These are phyloP conservation scores for Lycodopsis pacificus DNA, from an alignment of 2,797 vertebrate genomes.

Conservation along the genomic window DNA sequence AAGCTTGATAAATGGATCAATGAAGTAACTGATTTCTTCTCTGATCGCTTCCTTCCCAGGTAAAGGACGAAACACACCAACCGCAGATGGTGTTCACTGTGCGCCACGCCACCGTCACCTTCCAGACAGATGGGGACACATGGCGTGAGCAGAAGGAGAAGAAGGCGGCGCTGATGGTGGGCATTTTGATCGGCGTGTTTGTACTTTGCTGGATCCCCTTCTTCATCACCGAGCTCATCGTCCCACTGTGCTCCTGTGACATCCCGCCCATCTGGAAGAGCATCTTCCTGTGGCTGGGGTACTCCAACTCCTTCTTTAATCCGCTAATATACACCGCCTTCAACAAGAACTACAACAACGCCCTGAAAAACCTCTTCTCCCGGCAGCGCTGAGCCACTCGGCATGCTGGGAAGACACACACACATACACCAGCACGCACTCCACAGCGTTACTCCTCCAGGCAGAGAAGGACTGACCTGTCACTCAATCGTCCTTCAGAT, in stretches of 20 bases:
- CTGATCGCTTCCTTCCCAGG: constrained; percentile 77
- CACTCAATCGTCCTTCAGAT: constrained; percentile 31
- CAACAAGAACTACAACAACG: constrained; percentile 98
- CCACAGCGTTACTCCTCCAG: constrained; percentile 37
- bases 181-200: constrained; percentile 95
- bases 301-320: constrained; percentile 99
- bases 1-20: constrained; percentile 22
- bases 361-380: constrained; percentile 94
- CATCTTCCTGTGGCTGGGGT: constrained; percentile 97
- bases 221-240: constrained; percentile 95
- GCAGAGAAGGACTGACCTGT: constrained; percentile 36
- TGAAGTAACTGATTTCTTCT: constrained; percentile 25
- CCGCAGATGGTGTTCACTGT: constrained; percentile 92
- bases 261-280: constrained; percentile 96
- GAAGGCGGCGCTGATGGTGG: constrained; percentile 95
- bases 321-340: constrained; percentile 98
- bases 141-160: constrained; percentile 98
- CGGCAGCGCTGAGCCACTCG: constrained; percentile 85
- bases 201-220: constrained; percentile 98
- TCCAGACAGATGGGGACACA: constrained; percentile 93
- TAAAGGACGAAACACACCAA: constrained; percentile 87
- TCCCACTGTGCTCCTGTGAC: constrained; percentile 92
- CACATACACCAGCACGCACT: constrained; percentile 49
- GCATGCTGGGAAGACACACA: background rate
- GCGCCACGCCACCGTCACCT: constrained; percentile 91